Evolutionary conservation across 2,797 vertebrate genomes (phyloP), one percentile per base, ranked within the genome.

Genomic region (Lagothrix lagotricha): DNA sequence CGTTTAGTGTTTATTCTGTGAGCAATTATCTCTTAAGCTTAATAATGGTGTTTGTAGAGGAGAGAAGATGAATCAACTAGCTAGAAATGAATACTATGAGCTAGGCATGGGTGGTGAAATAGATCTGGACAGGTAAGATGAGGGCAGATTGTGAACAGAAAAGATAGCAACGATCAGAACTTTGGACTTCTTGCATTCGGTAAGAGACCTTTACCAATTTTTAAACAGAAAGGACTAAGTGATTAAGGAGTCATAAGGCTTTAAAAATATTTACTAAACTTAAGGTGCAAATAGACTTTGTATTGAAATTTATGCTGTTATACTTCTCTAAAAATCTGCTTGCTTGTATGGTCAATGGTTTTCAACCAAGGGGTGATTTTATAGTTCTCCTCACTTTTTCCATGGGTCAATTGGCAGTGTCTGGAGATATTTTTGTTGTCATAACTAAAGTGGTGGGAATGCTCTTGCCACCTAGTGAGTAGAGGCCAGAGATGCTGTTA

Each of bases 261-360:
- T 92, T 85, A 75, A 85, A 82, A 90, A 95, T 52, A 94, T 80
- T 94, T 90, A 76, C 6, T 83, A 61, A 70, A 81, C 26, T 61
- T 79, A 88, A 81, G 82, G 4, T 80, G 57, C n/a, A 33, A 84
- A 36, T 44, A 91, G 48, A 48, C 26, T 12, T 39, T 77, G 9
- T 67, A 72, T 80, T 94, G 72, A 79, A 79, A 86, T 57, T 67
- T 70, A 19, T 61, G 24, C 12, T 79, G 3, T 70, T 20, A 14
- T 2, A 39, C 54, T 91, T 89, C 72, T 86, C 88, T 57, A 73
- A 76, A 92, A 52, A 14, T 28, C 24, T 76, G 12, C 41, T 88
- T 93, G 64, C 28, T 86, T 19, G 10, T 36, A 7, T 30, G 26
- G 24, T n/a, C 10, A 4, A 20, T 81, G 44, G 19, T 93, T 87